Evolutionary conservation across 2,113 vertebrate genomes (phyloP).

Genomic region (Trachemys scripta): DNA sequence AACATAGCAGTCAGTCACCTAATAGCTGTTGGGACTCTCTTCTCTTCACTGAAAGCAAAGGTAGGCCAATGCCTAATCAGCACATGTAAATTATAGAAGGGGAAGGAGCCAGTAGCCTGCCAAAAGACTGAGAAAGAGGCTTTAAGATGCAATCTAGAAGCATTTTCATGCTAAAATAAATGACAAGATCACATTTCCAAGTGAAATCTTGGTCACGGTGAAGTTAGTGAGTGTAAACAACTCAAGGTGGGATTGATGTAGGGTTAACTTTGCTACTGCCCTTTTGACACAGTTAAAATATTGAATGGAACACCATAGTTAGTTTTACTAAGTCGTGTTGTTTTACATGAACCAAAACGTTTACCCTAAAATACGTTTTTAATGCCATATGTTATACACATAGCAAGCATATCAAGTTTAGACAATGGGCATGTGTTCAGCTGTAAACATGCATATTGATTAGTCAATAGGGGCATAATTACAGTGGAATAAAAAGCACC

Average conservation of each 20-base stretch:
- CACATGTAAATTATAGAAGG: background rate
- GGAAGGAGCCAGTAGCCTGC: background rate
- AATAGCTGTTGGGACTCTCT: too few species aligned
- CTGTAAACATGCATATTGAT: conserved; percentile 62
- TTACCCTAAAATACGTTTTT: conserved; percentile 54
- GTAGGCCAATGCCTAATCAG: background rate
- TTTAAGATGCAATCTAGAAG: background rate
- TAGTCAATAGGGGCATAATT: background rate
- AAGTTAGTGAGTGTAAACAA: background rate
- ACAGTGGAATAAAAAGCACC: background rate
- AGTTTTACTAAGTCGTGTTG: conserved; percentile 34
- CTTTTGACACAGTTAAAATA: background rate
- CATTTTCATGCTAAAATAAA: background rate
- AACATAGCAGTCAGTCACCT: too few species aligned
- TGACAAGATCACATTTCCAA: background rate
- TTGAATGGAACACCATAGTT: background rate
- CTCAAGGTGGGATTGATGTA: background rate
- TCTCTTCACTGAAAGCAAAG: too few species aligned
- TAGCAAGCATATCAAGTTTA: conserved; percentile 47
- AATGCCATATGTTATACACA: conserved; percentile 56
- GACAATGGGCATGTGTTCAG: conserved; percentile 49
- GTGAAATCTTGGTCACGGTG: background rate
- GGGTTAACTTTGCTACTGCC: background rate
- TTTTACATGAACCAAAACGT: conserved; percentile 46
- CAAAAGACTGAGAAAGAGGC: background rate